Evolutionary conservation across 2,113 vertebrate species (phyloP).

Genomic region (Saccopteryx bilineata): DNA sequence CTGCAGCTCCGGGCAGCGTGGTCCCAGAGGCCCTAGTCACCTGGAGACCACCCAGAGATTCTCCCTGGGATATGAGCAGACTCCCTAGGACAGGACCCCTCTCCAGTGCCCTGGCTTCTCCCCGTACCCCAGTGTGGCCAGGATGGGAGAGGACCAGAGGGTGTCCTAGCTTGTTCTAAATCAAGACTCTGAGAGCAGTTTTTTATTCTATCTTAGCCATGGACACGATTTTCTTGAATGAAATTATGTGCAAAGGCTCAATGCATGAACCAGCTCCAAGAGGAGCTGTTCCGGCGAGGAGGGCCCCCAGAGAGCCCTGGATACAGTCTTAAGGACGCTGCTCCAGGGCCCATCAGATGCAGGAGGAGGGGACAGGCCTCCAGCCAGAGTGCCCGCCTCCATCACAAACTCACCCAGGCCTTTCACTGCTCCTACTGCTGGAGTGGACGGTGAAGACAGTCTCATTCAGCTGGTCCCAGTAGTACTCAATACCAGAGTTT

Average conservation of each 20-base stretch:
- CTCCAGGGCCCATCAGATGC: background rate
- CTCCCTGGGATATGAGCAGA: background rate
- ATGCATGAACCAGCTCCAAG: background rate
- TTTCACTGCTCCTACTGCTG: conserved; percentile 92
- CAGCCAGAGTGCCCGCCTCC: background rate
- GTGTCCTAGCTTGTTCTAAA: background rate
- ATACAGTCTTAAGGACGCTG: background rate
- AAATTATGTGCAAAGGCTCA: background rate
- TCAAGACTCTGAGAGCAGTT: background rate
- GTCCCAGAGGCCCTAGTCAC: background rate
- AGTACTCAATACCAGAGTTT: conserved; percentile 95
- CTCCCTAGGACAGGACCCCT: background rate
- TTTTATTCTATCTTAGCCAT: background rate
- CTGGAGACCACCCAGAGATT: background rate
- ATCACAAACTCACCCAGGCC: conserved; percentile 91
- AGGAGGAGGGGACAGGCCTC: background rate
- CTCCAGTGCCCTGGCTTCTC: background rate
- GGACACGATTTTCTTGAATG: background rate
- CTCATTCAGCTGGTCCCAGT: conserved; percentile 94
- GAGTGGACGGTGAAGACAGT: conserved; percentile 95
- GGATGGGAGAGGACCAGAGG: background rate
- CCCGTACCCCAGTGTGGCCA: background rate
- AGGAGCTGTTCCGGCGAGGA: background rate
- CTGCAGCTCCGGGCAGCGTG: background rate
- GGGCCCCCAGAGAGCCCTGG: background rate